Evolutionary conservation across 1,140 invertebrate species (phyloP), one percentile per base, ranked within the genome.

Genomic region (Oncopodura yosiiana): DNA sequence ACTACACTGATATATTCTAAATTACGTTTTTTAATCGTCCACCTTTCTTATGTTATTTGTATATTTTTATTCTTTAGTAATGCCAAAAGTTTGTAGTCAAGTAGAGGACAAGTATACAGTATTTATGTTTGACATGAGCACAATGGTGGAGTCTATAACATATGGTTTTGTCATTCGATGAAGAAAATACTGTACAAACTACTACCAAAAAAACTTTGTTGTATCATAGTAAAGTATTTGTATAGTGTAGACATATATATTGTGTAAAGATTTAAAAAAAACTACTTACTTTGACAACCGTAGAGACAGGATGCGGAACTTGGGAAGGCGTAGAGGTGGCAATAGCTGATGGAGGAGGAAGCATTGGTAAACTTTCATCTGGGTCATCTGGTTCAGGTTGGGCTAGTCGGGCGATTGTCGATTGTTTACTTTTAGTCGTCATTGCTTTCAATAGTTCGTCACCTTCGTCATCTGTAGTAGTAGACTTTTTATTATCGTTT

Each of bases 361-460:
- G 49, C 62, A 64, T 64, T 16, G 62, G 58, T 3, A 61, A 18
- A 23, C 24, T 55, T 27, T 64, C 62, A 23, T 64, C 62, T 8
- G 55, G 55, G 27, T 64, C 62, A 48, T 64, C 62, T 21, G 62
- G 62, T 48, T 64, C 62, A 3, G 62, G 62, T 41, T 64, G 62
- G 44, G 62, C 62, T 11, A 64, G 45, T 26, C 62, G 54, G 43
- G 62, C 62, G 49, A 64, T 64, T 45, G 62, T 64, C 48, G 62
- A 64, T 52, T 64, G 62, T 52, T 64, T 64, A 49, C 59, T 64
- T 52, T 64, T 64, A 4, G 62, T 61, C 29, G 56, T 64, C 62
- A 64, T 64, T 54, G 62, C 62, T 38, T 64, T 64, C 24, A 64
- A 43, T 37, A 64, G 53, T 21, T 64, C 62, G 36, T 64, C 62